phyloP scores from a whole-genome alignment of 2,888 invertebrate genomes.

The Aspidapion aeneum region DNA sequence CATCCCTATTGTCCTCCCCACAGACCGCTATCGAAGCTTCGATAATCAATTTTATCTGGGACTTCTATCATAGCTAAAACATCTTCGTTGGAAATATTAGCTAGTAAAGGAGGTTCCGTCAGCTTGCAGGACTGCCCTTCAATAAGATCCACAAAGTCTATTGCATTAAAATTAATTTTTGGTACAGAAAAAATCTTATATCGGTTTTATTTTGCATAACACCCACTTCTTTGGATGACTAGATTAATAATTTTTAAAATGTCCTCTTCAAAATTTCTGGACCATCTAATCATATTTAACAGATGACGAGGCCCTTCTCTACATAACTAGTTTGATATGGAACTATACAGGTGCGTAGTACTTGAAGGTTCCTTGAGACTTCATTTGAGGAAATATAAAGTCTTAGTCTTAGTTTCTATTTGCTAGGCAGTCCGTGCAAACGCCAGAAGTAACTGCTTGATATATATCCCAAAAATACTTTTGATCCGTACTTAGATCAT shows the following conservation, averaged over 20 bases:
- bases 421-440: not conserved
- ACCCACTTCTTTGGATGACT: not conserved
- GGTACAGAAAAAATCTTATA: not conserved
- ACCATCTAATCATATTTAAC: not conserved
- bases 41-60: not conserved
- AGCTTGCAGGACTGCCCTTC: constrained; percentile 7
- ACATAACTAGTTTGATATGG: not conserved
- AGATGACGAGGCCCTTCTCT: not conserved
- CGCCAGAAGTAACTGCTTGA: not conserved
- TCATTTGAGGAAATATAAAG: not conserved
- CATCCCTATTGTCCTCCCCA: not conserved
- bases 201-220: not conserved
- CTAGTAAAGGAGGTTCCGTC: constrained; percentile 5
- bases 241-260: not conserved
- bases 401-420: not conserved
- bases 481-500: no score
- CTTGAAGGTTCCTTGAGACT: not conserved
- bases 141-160: constrained; percentile 9
- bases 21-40: constrained; percentile 4
- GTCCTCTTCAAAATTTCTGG: not conserved
- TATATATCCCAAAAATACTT: no score
- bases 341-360: not conserved
- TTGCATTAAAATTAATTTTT: constrained; percentile 7
- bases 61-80: not conserved
- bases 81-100: constrained; percentile 4